Percentiles rank a stretch among this genome's conserved stretches.
phyloP scores from a whole-genome alignment of 53 echinoderm and acorn worm species.

The Echinometra lucunter region DNA sequence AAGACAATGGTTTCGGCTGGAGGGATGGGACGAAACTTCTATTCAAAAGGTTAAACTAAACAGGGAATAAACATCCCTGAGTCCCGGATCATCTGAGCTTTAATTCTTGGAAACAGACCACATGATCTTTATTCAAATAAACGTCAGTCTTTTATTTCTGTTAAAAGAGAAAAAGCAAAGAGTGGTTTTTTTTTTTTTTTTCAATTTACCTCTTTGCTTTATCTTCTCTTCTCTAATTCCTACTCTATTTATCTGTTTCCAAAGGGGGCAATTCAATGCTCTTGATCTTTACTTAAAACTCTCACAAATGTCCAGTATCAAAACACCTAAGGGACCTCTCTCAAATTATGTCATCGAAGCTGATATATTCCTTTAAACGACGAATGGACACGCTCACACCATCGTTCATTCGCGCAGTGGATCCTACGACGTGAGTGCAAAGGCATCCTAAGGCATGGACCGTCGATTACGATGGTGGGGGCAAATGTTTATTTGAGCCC shows the following conservation, averaged over 20 bases:
- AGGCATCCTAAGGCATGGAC: background rate
- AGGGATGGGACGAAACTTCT: too few species aligned
- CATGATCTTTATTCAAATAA: background rate
- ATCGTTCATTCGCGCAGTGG: background rate
- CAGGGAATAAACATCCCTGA: background rate
- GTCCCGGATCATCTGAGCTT: background rate
- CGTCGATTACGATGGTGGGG: background rate
- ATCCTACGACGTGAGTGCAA: background rate
- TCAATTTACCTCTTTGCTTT: background rate
- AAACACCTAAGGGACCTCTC: background rate
- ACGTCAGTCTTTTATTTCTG: background rate
- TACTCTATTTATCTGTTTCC: background rate
- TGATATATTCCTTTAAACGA: background rate
- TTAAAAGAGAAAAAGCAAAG: background rate
- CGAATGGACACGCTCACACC: background rate
- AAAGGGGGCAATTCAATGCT: background rate
- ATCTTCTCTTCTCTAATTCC: background rate
- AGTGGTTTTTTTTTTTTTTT: background rate
- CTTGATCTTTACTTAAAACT: background rate
- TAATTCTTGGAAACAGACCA: background rate
- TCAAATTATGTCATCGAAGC: slow-evolving; percentile 12
- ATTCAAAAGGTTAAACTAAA: background rate
- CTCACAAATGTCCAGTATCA: background rate
- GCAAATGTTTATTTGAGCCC: slow-evolving; percentile 41
- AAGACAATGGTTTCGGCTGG: too few species aligned